Conservation (phyloP, 2,113 vertebrate genomes). For the Laticauda colubrina region DNA sequence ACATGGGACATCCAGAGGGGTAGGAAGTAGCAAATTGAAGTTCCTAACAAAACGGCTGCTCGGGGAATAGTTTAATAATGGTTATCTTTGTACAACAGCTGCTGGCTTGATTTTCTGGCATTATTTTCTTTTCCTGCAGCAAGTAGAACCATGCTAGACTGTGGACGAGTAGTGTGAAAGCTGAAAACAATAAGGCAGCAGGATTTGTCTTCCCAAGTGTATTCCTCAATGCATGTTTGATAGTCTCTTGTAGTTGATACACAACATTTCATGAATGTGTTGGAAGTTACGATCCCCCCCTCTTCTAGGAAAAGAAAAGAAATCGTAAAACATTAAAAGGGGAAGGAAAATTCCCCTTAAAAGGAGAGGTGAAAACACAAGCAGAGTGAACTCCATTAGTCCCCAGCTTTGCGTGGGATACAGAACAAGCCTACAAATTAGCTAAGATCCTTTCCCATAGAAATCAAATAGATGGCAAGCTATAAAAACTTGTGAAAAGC, state of each 20-base stretch:
- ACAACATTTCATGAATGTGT: neutral
- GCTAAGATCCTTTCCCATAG: too few species aligned
- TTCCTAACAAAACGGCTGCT: neutral
- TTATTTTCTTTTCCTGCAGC: neutral
- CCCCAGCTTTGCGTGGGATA: too few species aligned
- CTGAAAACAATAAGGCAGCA: neutral
- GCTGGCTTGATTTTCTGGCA: neutral
- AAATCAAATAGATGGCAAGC: too few species aligned
- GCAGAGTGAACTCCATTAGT: too few species aligned
- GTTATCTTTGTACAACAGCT: neutral
- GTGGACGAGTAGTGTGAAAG: neutral
- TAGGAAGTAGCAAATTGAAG: conserved; percentile 1
- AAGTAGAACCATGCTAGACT: neutral
- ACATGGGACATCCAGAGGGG: neutral
- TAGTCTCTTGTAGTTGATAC: neutral
- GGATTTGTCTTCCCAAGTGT: neutral
- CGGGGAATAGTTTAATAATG: neutral
- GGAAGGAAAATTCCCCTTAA: too few species aligned
- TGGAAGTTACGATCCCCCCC: too few species aligned
- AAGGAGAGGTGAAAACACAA: too few species aligned
- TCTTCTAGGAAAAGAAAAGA: too few species aligned
- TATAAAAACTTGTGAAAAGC: too few species aligned
- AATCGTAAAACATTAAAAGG: too few species aligned
- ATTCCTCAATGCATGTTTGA: neutral
- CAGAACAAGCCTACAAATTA: too few species aligned